Evolutionary conservation across 2,888 invertebrate species (phyloP).

Genomic region (Aphelenchoides bicaudatus): DNA sequence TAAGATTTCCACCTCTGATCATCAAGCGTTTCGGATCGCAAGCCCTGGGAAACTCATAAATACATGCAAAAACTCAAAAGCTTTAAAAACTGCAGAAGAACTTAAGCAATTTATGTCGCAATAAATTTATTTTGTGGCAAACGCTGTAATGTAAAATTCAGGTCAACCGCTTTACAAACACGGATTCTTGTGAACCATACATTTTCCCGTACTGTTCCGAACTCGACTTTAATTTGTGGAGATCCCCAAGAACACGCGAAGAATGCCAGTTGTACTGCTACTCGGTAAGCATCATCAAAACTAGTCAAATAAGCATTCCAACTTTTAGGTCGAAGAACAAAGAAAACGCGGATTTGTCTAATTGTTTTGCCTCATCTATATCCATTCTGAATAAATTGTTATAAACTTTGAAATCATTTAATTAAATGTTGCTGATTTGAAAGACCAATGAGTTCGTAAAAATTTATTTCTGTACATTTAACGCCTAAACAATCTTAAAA

Average conservation of each 20-base stretch:
- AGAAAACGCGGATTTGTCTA: slow-evolving; percentile 51
- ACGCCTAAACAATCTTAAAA: slow-evolving; percentile 37
- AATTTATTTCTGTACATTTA: no score
- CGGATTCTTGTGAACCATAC: slow-evolving; percentile 59
- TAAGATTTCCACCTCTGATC: no score
- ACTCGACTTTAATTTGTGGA: slow-evolving; percentile 60
- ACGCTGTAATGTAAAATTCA: slow-evolving; percentile 24
- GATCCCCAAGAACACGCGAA: slow-evolving; percentile 59
- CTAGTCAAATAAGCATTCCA: no score
- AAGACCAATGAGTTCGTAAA: no score
- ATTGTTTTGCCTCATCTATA: slow-evolving; percentile 1
- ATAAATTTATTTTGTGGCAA: no score
- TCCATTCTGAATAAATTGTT: background rate
- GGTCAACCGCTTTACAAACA: slow-evolving; percentile 60
- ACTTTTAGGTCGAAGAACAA: slow-evolving; percentile 58
- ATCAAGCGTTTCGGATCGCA: no score
- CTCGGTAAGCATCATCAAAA: no score
- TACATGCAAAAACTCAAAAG: no score
- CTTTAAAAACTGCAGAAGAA: no score
- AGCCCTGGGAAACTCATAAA: no score
- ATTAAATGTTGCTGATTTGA: no score
- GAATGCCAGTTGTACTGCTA: slow-evolving; percentile 59
- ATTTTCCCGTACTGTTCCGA: slow-evolving; percentile 60
- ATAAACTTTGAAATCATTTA: background rate
- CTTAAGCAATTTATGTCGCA: no score